Conservation (phyloP, 2,888 invertebrate genomes). For the Tenthredo livida region DNA sequence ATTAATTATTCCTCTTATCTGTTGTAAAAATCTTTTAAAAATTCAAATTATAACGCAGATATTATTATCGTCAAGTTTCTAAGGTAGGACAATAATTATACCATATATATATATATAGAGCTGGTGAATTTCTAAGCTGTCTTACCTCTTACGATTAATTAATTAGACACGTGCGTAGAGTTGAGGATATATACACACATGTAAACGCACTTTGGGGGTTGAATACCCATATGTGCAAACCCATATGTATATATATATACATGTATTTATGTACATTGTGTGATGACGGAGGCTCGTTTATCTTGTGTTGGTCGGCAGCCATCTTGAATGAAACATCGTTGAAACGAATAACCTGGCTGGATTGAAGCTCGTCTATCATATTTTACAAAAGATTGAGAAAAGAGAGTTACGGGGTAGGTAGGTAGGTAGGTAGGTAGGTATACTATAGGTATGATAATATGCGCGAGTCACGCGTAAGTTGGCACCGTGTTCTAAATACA, state of each 20-base stretch:
- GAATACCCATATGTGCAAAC: neutral
- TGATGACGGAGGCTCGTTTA: conserved; percentile 31
- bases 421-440: neutral
- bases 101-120: neutral
- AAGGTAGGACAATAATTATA: conserved; percentile 15
- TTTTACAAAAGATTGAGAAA: conserved; percentile 44
- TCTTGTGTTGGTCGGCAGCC: conserved; percentile 33
- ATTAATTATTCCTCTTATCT: neutral
- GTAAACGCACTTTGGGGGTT: neutral
- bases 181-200: neutral
- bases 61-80: neutral
- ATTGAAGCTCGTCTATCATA: conserved; percentile 30
- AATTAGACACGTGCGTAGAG: conserved; percentile 15
- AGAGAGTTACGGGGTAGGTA: neutral
- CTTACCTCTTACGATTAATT: conserved; percentile 27
- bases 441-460: neutral
- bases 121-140: neutral
- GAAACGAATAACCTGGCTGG: conserved; percentile 8
- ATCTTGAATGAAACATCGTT: conserved; percentile 41
- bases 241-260: neutral
- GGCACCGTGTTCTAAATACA: conserved; percentile 67
- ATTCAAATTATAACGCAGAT: neutral
- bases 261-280: neutral
- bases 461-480: conserved; percentile 59
- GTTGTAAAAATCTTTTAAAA: neutral